A percentile compares a stretch with the other conserved stretches of the same genome.
phyloP scores from a whole-genome alignment of 2,888 invertebrate genomes.

The Drosophila mercatorum region DNA sequence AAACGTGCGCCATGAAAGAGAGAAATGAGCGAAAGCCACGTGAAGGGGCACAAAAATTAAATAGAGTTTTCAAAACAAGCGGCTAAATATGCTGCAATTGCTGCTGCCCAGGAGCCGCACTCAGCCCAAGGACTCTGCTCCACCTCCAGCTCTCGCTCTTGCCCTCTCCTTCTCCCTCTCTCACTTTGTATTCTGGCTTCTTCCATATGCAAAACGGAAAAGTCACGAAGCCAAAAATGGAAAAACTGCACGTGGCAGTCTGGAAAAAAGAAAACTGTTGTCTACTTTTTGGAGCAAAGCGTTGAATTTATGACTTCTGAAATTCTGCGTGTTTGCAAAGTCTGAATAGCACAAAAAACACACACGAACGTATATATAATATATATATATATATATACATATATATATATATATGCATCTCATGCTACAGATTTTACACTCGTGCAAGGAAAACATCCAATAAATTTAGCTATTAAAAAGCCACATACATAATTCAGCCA shows the following conservation, averaged over 20 bases:
- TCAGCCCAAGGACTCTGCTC: slow-evolving; percentile 2
- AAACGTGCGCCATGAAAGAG: slow-evolving; percentile 48
- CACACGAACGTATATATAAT: neutral
- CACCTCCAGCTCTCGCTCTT: neutral
- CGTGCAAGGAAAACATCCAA: slow-evolving; percentile 50
- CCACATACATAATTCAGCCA: slow-evolving; percentile 60
- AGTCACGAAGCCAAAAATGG: slow-evolving; percentile 55
- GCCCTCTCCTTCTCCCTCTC: no score
- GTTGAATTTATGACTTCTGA: slow-evolving; percentile 71
- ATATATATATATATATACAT: slow-evolving; percentile 17
- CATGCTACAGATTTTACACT: slow-evolving; percentile 51
- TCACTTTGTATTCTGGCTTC: slow-evolving; percentile 13
- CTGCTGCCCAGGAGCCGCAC: slow-evolving; percentile 1
- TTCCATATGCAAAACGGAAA: slow-evolving; percentile 56
- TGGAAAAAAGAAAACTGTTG: slow-evolving; percentile 57
- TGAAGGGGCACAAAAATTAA: slow-evolving; percentile 59
- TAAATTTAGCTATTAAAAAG: slow-evolving; percentile 66
- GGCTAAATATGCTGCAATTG: slow-evolving; percentile 67
- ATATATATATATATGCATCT: slow-evolving; percentile 30
- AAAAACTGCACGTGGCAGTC: slow-evolving; percentile 74
- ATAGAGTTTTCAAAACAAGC: slow-evolving; percentile 78
- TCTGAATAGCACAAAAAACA: slow-evolving; percentile 36
- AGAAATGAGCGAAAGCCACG: slow-evolving; percentile 18
- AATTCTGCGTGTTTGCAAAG: slow-evolving; percentile 69
- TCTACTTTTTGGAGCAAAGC: slow-evolving; percentile 74